These are phyloP conservation scores for Megaptera novaeangliae DNA, from an alignment of 2,113 vertebrate species.

Conservation along the genomic window DNA sequence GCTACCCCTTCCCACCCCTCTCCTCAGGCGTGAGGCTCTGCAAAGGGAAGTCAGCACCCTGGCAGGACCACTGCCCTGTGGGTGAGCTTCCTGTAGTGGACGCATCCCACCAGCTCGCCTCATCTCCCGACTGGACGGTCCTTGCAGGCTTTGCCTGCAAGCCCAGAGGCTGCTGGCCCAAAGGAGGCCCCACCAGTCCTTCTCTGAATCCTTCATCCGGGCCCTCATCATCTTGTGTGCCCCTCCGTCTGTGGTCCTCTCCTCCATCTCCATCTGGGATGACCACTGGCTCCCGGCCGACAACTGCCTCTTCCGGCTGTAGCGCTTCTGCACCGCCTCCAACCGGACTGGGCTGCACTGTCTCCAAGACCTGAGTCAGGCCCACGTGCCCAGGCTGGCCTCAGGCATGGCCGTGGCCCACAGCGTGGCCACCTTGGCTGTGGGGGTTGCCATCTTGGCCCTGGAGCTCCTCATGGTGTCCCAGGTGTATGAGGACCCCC, in stretches of 20 bases:
- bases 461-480: constrained; percentile 88
- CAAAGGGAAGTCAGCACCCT: no score
- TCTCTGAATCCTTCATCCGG: constrained; percentile 82
- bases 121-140: no score
- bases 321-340: constrained; percentile 81
- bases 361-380: constrained; percentile 75
- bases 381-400: constrained; percentile 73
- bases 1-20: no score
- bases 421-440: constrained; percentile 77
- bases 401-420: constrained; percentile 77
- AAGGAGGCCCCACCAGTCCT: constrained; percentile 64
- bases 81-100: no score
- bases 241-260: constrained; percentile 81
- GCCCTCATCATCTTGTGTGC: constrained; percentile 83
- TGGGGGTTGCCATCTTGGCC: constrained; percentile 85
- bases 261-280: constrained; percentile 85
- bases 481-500: constrained; percentile 80
- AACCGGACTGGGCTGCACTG: constrained; percentile 67
- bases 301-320: constrained; percentile 81
- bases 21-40: no score
- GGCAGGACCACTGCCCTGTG: no score
- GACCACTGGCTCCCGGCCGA: constrained; percentile 83
- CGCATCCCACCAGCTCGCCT: no score
- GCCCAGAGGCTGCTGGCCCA: constrained; percentile 48
- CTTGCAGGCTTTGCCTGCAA: constrained; percentile 47